Evolutionary conservation across 1,140 invertebrate genomes (phyloP).

Genomic region (Forficula auricularia): DNA sequence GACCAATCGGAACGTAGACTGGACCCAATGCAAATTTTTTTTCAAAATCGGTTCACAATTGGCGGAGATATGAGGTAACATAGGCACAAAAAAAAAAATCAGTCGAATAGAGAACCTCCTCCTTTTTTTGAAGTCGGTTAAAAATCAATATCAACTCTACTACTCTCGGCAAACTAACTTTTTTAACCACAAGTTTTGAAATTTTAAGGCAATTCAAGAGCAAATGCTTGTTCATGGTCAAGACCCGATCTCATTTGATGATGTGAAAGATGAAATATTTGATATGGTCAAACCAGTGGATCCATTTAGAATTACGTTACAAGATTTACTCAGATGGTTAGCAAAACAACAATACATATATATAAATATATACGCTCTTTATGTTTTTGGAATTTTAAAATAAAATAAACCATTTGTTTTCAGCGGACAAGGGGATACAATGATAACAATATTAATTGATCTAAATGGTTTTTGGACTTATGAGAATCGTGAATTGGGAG

Average conservation of each 20-base stretch:
- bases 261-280: slow-evolving; percentile 94
- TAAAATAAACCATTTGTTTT: slow-evolving; percentile 16
- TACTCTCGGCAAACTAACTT: too few species aligned
- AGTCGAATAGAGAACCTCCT: too few species aligned
- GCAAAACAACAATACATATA: background rate
- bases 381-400: background rate
- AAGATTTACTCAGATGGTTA: slow-evolving; percentile 54
- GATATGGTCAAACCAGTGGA: slow-evolving; percentile 89
- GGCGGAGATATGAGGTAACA: too few species aligned
- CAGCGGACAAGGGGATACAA: slow-evolving; percentile 82
- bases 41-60: too few species aligned
- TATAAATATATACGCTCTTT: background rate
- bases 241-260: slow-evolving; percentile 75
- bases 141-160: too few species aligned
- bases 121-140: too few species aligned
- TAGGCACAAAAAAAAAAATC: too few species aligned
- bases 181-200: slow-evolving; percentile 6
- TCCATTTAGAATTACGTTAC: slow-evolving; percentile 67
- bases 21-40: too few species aligned
- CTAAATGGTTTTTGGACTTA: slow-evolving; percentile 93
- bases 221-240: slow-evolving; percentile 70
- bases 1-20: too few species aligned
- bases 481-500: slow-evolving; percentile 72
- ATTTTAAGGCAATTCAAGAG: slow-evolving; percentile 64
- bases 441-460: slow-evolving; percentile 86